phyloP scores from a whole-genome alignment of 2,888 invertebrate species.

The Callyntrura sp. region DNA sequence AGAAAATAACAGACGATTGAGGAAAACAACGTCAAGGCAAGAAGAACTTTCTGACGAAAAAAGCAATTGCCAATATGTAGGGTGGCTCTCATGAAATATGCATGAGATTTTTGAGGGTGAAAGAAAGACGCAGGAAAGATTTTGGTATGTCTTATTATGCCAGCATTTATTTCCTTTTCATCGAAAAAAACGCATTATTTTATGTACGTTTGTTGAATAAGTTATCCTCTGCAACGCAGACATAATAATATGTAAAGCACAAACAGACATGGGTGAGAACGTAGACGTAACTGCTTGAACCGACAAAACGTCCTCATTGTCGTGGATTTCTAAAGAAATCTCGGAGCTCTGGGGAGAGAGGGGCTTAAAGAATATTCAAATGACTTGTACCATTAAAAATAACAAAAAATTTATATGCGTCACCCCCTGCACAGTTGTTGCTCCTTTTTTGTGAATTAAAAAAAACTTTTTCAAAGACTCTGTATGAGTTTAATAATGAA shows the following conservation, averaged over 20 bases:
- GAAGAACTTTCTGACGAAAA: conserved; percentile 33
- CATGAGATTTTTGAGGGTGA: conserved; percentile 65
- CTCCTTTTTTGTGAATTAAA: not conserved
- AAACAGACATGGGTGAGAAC: not conserved
- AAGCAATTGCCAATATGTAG: conserved; percentile 50
- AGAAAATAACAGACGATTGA: conserved; percentile 6
- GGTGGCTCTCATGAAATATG: conserved; percentile 74
- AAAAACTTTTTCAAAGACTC: no score
- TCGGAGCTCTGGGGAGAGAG: not conserved
- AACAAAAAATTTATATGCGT: not conserved
- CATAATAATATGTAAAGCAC: not conserved
- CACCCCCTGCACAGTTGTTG: not conserved
- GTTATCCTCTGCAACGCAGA: not conserved
- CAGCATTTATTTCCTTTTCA: conserved; percentile 34
- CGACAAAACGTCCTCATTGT: not conserved
- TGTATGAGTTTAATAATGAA: not conserved
- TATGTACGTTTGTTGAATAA: conserved; percentile 17
- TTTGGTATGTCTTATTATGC: conserved; percentile 56
- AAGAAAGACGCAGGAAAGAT: conserved; percentile 57
- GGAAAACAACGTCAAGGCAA: not conserved
- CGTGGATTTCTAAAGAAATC: not conserved
- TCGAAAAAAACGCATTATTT: conserved; percentile 23
- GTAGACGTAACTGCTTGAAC: not conserved
- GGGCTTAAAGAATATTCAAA: no score
- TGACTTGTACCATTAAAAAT: no score